These are phyloP conservation scores for Trachythela sp. DNA, from an alignment of 64 coral and sea anemone genomes.

Conservation along the genomic window DNA sequence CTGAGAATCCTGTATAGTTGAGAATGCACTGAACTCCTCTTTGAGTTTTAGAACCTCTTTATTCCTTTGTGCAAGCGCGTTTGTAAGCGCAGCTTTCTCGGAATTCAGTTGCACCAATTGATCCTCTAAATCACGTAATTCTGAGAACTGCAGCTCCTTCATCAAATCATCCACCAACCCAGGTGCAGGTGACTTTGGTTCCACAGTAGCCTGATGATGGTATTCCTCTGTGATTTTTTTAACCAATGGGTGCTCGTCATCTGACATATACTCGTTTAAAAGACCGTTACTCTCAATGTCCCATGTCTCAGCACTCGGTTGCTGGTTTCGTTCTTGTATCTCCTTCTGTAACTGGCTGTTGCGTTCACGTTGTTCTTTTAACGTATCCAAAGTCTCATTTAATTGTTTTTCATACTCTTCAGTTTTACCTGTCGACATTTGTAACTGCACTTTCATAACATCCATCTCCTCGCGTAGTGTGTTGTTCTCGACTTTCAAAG, in stretches of 20 bases:
- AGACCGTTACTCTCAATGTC: conserved; percentile 71
- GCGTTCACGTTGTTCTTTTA: conserved; percentile 94
- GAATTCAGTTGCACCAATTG: conserved; percentile 63
- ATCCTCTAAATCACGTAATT: conserved; percentile 75
- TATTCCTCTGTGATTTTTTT: conserved; percentile 77
- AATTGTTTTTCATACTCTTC: conserved; percentile 86
- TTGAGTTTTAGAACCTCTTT: conserved; percentile 79
- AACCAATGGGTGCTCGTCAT: conserved; percentile 66
- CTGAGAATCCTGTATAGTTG: conserved; percentile 84
- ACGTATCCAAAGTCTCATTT: conserved; percentile 81
- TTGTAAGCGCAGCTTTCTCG: conserved; percentile 69
- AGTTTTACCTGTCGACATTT: conserved; percentile 60
- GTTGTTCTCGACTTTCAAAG: conserved; percentile 98
- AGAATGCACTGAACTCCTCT: conserved; percentile 84
- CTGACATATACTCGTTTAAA: conserved; percentile 46
- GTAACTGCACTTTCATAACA: conserved; percentile 76
- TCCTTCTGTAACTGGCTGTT: conserved; percentile 89
- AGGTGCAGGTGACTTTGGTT: conserved; percentile 54
- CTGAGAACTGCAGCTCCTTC: conserved; percentile 92
- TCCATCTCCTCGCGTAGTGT: conserved; percentile 91
- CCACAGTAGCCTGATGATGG: conserved; percentile 19
- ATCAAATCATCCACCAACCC: conserved; percentile 89
- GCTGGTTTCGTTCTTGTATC: conserved; percentile 72
- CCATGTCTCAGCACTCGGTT: conserved; percentile 68
- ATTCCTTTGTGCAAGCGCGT: conserved; percentile 70